Base-by-base conservation (phyloP, 1,140 invertebrate genomes). In the Aethina tumida region DNA sequence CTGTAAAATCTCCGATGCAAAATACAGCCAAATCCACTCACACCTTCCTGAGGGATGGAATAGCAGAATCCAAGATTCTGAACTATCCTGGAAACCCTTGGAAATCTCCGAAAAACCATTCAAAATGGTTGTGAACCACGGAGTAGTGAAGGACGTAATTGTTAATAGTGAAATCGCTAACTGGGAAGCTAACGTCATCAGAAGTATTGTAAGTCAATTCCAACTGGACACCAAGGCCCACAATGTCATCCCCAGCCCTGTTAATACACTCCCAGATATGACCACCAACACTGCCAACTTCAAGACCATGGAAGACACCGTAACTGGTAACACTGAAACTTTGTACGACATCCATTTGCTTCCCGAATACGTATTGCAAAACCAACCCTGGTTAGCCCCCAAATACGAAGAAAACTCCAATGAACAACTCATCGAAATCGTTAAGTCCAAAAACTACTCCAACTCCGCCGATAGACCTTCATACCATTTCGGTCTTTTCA, bases 251-350 rank as follows among this genome's bases (percentile, higher is more conserved):
- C 54, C 62, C 17, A 64, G 59, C 12, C 38, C 52, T 3, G 45
- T 66, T 28, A 70, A 73, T 46, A 67, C 65, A 16, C 58, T 69
- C 12, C 65, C 68, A 0, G 60, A 70, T 25, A 57, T 63, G 12
- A 45, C 64, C 5, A 48, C 58, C 3, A 49, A 65, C 6, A 63
- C 65, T 43, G 72, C 67, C 2, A 55, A 65, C 7, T 81, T 67
- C 59, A 74, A 66, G 36, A 70, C 69, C 18, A 74, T 79, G 71
- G 79, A 83, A 58, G 68, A 73, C 38, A 69, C 75, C 5, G 68
- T 82, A 18, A 68, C 67, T 45, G 80, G 80, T 26, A 69, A 70
- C 50, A 79, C 74, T 49, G 73, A 79, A 52, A 75, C 75, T 6
- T 40, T 71, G 0, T 82, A 82, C 57, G 69, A 76, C 12, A 68